Evolutionary conservation across 1,140 invertebrate species (phyloP).

Genomic region (Anadara kagoshimensis): DNA sequence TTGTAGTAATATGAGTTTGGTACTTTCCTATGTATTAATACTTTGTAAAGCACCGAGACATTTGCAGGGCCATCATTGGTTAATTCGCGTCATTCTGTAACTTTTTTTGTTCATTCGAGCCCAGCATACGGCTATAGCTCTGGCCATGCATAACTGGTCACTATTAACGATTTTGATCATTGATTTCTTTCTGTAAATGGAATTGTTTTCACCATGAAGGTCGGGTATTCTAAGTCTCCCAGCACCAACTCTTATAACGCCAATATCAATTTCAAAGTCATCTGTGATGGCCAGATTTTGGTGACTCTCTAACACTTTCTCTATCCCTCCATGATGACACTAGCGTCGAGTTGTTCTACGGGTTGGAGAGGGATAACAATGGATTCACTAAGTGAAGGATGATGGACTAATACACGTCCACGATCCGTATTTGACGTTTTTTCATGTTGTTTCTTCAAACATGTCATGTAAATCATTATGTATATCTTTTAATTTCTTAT

Average conservation of each 20-base stretch:
- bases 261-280: not conserved
- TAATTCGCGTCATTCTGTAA: not conserved
- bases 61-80: not conserved
- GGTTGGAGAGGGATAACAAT: slow-evolving; percentile 1
- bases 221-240: not conserved
- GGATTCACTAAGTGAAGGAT: not conserved
- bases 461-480: not conserved
- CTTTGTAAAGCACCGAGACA: not conserved
- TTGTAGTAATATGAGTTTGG: not conserved
- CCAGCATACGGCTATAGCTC: slow-evolving; percentile 2
- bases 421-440: not conserved
- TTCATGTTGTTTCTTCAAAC: not conserved
- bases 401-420: not conserved
- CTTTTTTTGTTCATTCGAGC: not conserved
- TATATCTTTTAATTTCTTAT: slow-evolving; percentile 7
- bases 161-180: not conserved
- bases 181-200: not conserved
- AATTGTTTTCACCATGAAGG: not conserved
- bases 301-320: not conserved
- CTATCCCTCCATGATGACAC: not conserved
- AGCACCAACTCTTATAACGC: not conserved
- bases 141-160: slow-evolving; percentile 2
- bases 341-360: not conserved
- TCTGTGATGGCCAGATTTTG: not conserved
- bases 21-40: not conserved